Base-by-base conservation (phyloP, 2,888 invertebrate species). In the Pristionchus exspectatus region DNA sequence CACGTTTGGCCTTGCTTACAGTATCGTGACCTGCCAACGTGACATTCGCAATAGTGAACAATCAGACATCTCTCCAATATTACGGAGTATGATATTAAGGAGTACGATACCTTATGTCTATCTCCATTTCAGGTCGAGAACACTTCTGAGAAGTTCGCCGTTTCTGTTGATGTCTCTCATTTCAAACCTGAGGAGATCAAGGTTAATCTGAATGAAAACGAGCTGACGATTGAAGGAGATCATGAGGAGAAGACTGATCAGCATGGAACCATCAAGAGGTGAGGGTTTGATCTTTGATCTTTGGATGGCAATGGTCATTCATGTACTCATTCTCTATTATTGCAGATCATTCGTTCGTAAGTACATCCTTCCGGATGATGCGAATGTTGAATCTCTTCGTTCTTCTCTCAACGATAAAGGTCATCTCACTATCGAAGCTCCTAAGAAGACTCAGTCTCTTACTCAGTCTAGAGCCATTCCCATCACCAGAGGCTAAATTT, bases 131-230 rank as follows among this genome's bases (percentile, higher is more conserved):
- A 90, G 90, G 56, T 89, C n/a, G 89, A 92, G 63, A 89, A 85
- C 83, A 89, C 83, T 0, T n/a, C 63, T 33, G 92, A 92, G 38
- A 86, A 91, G 59, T 92, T 92, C 89, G 84, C 90, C n/a, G 87
- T 92, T 21, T 83, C 91, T 1, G 50, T 92, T 9, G 92, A 92
- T 72, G 92, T 92, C 30, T 91, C 90, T 27, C 90, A 91, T 50
- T 92, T 92, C 87, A 89, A 87, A 33, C 92, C 92, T 0, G 91
- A 92, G 30, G 92, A 92, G 56, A 63, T 92, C 63, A 92, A 92
- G 54, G 92, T 92, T 50, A 92, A 91, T 89, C 89, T 92, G 54
- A 81, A 77, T 85, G 92, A 90, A 38, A 90, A 91, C 50, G 90
- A 92, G 63, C 72, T 92, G 24, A 89, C 90, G 66, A 88, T 92